Conservation (phyloP, 2,888 invertebrate genomes). For the Zaprionus bogoriensis region DNA sequence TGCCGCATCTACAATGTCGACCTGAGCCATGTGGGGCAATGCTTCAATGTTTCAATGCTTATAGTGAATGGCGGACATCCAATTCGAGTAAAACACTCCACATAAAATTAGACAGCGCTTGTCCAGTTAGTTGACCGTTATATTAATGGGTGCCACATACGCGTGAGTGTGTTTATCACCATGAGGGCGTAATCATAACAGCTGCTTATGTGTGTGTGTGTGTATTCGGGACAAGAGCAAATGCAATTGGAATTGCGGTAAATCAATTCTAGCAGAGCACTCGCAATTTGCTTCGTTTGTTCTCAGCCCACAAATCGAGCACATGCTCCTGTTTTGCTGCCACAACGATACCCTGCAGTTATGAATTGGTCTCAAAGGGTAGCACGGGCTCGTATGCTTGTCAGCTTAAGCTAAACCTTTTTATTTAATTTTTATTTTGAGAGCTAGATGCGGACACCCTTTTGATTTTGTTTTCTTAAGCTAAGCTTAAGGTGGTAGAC, state of each 20-base stretch:
- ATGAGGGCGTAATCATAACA: constrained; percentile 5
- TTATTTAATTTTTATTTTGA: no score
- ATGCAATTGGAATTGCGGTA: constrained; percentile 41
- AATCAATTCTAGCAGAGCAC: constrained; percentile 39
- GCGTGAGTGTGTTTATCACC: background rate
- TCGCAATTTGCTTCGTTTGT: constrained; percentile 8
- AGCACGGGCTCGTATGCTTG: background rate
- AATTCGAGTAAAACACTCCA: constrained; percentile 7
- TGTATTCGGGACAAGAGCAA: constrained; percentile 13
- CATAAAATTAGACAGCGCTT: constrained; percentile 29
- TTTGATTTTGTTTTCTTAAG: no score
- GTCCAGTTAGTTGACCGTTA: constrained; percentile 46
- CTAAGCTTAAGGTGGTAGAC: no score
- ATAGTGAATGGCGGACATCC: constrained; percentile 23
- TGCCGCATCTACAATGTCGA: constrained; percentile 40
- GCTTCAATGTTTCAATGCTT: constrained; percentile 7
- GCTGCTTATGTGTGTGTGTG: constrained; percentile 4
- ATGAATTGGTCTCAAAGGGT: background rate
- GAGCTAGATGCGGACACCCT: no score
- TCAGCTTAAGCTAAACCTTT: no score
- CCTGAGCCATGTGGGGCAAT: constrained; percentile 28
- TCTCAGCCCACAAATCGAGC: background rate
- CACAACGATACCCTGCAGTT: background rate
- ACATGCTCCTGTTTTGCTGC: background rate
- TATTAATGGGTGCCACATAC: constrained; percentile 51